Base-by-base conservation (phyloP, 2,888 invertebrate species). In the Plebejus argus region DNA sequence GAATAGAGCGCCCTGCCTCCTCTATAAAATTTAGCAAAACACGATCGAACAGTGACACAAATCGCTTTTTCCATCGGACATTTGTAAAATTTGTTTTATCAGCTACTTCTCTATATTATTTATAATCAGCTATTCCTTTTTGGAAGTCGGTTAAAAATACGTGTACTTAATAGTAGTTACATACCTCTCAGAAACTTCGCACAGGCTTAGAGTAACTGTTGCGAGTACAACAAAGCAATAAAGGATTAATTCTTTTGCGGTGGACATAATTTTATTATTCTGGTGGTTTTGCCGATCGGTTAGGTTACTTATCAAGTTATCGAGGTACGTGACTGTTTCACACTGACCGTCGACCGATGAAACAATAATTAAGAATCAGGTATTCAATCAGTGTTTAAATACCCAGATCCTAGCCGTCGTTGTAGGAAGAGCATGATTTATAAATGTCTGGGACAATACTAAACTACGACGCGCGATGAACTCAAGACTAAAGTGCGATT, bases 231-330 rank as follows among this genome's bases (percentile, higher is more conserved):
- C 7, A 53, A 23, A 28, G 53, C 6, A 74, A 53, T 28, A 74
- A 1, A 74, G 3, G 7, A 74, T 20, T 28, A 28, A 28, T 49
- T 74, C 28, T 28, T 49, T 49, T 28, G 28, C 28, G 8, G 53
- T 28, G 18, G 28, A 74, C 74, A 74, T 72, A 45, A 45, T 53
- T 53, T 53, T 53, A 53, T 18, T 66, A 45, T 45, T 45, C 45
- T 66, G 12, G 28, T 15, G 28, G 66, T 66, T 23, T 12, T 28
- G 28, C 15, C 4, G 28, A 15, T 15, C 28, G 61, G 8, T 3
- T 66, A 28, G 23, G 15, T 58, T 20, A 20, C 58, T 58, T n/a
- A 58, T 15, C 15, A n/a, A 61, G 10, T 0, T 12, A n/a, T n/a
- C n/a, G n/a, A n/a, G n/a, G n/a, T n/a, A 7, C 8, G 7, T 18